These are phyloP conservation scores for Dipodomys stephensi DNA, from an alignment of 2,113 vertebrate genomes.

Conservation along the genomic window DNA sequence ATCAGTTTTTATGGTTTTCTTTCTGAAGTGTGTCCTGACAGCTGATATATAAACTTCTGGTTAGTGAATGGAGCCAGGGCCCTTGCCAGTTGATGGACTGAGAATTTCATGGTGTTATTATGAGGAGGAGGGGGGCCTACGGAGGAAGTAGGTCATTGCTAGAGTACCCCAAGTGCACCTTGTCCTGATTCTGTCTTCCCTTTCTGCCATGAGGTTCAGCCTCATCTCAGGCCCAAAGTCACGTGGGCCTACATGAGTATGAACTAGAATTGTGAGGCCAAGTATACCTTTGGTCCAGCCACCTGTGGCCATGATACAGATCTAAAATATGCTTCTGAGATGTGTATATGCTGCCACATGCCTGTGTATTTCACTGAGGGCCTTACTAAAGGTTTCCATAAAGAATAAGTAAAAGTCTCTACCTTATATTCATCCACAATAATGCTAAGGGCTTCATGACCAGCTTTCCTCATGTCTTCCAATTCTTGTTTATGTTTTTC, in stretches of 20 bases:
- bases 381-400: not conserved
- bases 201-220: not conserved
- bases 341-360: not conserved
- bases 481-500: conserved; percentile 89
- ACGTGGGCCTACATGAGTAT: not conserved
- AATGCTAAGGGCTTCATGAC: conserved; percentile 89
- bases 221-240: not conserved
- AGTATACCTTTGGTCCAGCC: not conserved
- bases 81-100: too few species aligned
- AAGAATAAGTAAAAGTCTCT: conserved; percentile 16
- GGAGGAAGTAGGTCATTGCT: not conserved
- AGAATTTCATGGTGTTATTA: not conserved
- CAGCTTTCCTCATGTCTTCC: conserved; percentile 90
- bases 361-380: not conserved
- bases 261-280: not conserved
- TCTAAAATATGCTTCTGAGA: not conserved
- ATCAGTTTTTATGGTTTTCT: not conserved
- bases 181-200: not conserved
- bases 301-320: not conserved
- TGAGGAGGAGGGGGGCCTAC: too few species aligned
- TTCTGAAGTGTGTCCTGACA: not conserved
- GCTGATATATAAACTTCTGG: too few species aligned
- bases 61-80: not conserved
- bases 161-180: not conserved
- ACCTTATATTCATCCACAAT: conserved; percentile 93